phyloP scores from a whole-genome alignment of 2,797 vertebrate genomes.

The Gymnocypris eckloni region DNA sequence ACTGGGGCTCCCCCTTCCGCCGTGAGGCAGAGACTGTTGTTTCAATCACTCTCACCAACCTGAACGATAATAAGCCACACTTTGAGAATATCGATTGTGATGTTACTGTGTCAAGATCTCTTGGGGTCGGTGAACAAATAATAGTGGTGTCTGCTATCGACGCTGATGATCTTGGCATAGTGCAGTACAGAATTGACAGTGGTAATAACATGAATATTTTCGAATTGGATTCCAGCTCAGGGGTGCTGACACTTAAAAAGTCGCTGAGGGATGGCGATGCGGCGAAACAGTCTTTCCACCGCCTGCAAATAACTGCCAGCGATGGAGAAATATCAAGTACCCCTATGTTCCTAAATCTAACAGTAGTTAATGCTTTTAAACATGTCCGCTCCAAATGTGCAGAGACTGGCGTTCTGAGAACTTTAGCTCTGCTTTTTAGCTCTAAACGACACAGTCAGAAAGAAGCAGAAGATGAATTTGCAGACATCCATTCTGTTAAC shows the following conservation, averaged over 20 bases:
- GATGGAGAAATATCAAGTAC: conserved; percentile 84
- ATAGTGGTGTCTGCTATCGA: conserved; percentile 86
- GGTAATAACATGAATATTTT: conserved; percentile 85
- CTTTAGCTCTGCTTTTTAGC: conserved; percentile 82
- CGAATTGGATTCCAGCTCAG: conserved; percentile 81
- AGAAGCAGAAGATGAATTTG: conserved; percentile 77
- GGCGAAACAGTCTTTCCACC: conserved; percentile 78
- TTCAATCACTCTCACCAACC: conserved; percentile 81
- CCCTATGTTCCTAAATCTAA: conserved; percentile 81
- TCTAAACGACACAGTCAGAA: conserved; percentile 77
- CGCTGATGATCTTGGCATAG: conserved; percentile 85
- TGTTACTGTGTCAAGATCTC: conserved; percentile 81
- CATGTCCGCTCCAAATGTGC: conserved; percentile 77
- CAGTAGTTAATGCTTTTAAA: conserved; percentile 77
- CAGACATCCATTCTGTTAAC: conserved; percentile 82
- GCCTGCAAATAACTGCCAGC: conserved; percentile 83
- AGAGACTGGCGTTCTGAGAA: conserved; percentile 85
- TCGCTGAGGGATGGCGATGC: conserved; percentile 75
- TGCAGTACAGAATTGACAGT: conserved; percentile 82
- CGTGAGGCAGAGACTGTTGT: conserved; percentile 83
- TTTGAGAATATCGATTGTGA: conserved; percentile 88
- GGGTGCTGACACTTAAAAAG: conserved; percentile 83
- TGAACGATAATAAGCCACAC: conserved; percentile 86
- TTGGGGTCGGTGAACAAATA: conserved; percentile 83
- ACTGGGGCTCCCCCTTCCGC: conserved; percentile 85